Evolutionary conservation across 2,888 invertebrate genomes (phyloP).

Genomic region (Epinotia ramella): DNA sequence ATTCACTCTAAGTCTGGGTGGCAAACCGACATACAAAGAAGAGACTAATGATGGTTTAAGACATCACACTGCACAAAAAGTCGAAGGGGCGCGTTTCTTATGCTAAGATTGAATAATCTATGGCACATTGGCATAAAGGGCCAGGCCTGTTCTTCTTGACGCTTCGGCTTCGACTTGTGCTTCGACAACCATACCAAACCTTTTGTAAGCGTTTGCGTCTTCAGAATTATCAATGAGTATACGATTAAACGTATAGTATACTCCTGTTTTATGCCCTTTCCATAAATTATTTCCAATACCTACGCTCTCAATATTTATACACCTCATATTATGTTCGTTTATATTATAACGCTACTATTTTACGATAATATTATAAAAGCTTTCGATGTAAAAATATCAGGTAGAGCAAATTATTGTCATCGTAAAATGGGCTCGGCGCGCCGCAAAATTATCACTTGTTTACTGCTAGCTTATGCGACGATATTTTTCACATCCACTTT

Average conservation of each 20-base stretch:
- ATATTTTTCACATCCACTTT: constrained; percentile 12
- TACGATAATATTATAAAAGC: constrained; percentile 44
- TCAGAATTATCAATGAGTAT: not conserved
- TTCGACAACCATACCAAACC: not conserved
- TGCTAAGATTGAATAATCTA: not conserved
- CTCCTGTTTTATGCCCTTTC: not conserved
- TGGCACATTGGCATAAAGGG: too few relatives aligned
- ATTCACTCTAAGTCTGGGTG: constrained; percentile 5
- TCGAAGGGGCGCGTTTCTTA: constrained; percentile 24
- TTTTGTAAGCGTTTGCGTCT: not conserved
- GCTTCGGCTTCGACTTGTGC: too few relatives aligned
- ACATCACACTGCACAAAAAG: constrained; percentile 25
- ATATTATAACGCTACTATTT: constrained; percentile 14
- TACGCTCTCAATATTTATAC: not conserved
- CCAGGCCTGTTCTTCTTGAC: too few relatives aligned
- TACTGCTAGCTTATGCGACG: constrained; percentile 26
- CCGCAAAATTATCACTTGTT: constrained; percentile 44
- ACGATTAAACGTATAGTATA: too few relatives aligned
- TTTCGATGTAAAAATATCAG: constrained; percentile 40
- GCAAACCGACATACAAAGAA: constrained; percentile 13
- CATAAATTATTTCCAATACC: constrained; percentile 4
- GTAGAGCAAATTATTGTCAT: constrained; percentile 38
- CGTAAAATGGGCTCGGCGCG: constrained; percentile 35
- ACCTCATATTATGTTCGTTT: not conserved
- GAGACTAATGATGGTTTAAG: constrained; percentile 35